These are phyloP conservation scores for Potamarius usumacintae DNA, from an alignment of 2,113 vertebrate species.

Conservation along the genomic window DNA sequence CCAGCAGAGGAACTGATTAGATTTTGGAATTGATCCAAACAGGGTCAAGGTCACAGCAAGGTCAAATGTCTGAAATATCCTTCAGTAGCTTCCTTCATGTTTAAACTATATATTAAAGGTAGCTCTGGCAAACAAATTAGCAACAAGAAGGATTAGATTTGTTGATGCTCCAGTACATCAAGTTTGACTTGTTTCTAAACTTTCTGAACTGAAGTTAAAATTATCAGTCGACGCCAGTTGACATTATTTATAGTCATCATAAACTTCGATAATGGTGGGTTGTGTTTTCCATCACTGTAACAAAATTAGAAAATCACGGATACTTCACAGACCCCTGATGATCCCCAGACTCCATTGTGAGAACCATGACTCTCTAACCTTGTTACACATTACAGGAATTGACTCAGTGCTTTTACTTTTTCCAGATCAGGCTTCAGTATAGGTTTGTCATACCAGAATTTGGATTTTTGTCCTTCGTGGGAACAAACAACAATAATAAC, in stretches of 20 bases:
- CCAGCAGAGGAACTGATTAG: neutral
- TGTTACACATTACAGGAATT: slow-evolving; percentile 7
- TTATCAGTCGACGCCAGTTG: neutral
- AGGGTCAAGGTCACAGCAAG: neutral
- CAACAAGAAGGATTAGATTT: neutral
- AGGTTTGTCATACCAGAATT: neutral
- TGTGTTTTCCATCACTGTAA: neutral
- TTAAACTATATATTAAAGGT: neutral
- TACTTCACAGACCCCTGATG: neutral
- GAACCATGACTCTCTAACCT: slow-evolving; percentile 7
- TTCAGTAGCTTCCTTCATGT: neutral
- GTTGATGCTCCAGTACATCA: neutral
- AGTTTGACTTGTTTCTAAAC: neutral
- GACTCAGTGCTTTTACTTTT: neutral
- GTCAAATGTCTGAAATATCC: neutral
- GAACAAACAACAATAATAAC: neutral
- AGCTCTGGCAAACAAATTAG: neutral
- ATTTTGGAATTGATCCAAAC: neutral
- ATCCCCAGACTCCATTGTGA: neutral
- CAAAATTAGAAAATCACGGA: neutral
- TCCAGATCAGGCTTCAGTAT: neutral
- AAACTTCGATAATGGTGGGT: neutral
- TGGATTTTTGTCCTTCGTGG: neutral
- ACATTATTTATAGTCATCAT: slow-evolving; percentile 5
- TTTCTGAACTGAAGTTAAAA: neutral